A percentile compares a stretch with the other conserved stretches of the same genome.
These are phyloP conservation scores for Meliscaeva auricollis DNA, from an alignment of 2,888 invertebrate species.

Conservation along the genomic window DNA sequence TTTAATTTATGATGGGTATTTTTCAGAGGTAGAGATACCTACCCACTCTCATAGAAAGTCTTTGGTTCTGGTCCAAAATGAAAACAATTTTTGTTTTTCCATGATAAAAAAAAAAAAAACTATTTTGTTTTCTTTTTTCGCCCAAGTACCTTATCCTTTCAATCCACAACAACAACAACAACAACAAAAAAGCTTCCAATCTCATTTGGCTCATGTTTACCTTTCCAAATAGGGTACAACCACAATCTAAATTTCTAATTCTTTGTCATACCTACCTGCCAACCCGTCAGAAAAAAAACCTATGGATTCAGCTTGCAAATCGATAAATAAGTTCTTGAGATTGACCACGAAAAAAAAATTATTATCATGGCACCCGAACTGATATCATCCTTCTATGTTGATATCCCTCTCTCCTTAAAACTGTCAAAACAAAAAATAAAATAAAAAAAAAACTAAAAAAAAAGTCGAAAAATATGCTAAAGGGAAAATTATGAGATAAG, in stretches of 20 bases:
- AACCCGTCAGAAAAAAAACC: constrained; percentile 6
- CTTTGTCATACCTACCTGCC: constrained; percentile 37
- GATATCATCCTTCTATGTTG: constrained; percentile 54
- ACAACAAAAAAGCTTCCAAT: constrained; percentile 35
- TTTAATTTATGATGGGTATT: too few species aligned
- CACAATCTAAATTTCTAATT: constrained; percentile 73
- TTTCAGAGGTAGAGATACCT: too few species aligned
- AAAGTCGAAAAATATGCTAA: constrained; percentile 51
- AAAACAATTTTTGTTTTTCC: constrained; percentile 40
- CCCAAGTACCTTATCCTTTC: constrained; percentile 40
- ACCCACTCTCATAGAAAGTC: too few species aligned
- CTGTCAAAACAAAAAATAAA: constrained; percentile 62
- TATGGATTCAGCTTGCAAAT: constrained; percentile 31
- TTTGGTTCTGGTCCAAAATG: not conserved
- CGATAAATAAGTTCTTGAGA: constrained; percentile 70
- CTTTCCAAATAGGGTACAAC: constrained; percentile 66
- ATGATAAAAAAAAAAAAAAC: constrained; percentile 14
- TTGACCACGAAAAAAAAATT: constrained; percentile 64
- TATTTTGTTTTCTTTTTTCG: constrained; percentile 17
- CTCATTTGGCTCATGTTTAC: constrained; percentile 52
- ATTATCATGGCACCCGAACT: constrained; percentile 48
- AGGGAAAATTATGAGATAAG: constrained; percentile 63
- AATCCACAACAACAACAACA: not conserved
- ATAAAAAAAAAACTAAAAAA: constrained; percentile 46
- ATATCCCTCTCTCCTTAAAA: constrained; percentile 59